Evolutionary conservation across 2,888 invertebrate species (phyloP), one percentile per base, ranked within the genome.

Genomic region (Branchipolynoe longqiensis): DNA sequence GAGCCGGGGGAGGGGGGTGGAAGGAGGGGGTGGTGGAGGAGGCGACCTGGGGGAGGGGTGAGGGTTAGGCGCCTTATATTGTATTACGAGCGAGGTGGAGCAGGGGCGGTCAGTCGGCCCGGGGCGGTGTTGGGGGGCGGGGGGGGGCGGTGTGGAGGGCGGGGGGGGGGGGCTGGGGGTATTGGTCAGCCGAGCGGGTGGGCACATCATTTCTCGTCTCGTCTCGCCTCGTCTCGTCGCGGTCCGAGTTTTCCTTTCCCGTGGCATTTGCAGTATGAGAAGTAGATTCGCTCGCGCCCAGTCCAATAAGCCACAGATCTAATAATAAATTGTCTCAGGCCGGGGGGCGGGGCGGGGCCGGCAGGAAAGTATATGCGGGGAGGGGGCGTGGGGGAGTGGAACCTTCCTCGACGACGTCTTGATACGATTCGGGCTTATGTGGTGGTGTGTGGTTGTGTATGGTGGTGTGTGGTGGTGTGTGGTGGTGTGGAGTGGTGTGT

Each of bases 201-300:
- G 48, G 28, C 48, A 78, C 78, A 78, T 78, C 41, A 78, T 78
- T 78, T 78, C 78, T 78, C 78, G 54, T 78, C 48, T 41, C 3
- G 33, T 22, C n/a, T n/a, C n/a, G n/a, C n/a, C n/a, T n/a, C n/a
- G n/a, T n/a, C n/a, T n/a, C n/a, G n/a, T n/a, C n/a, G n/a, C n/a
- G n/a, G n/a, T n/a, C n/a, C n/a, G n/a, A n/a, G n/a, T n/a, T n/a
- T n/a, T n/a, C n/a, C n/a, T n/a, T n/a, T n/a, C n/a, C n/a, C n/a
- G n/a, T 58, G 58, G n/a, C 14, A 25, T 33, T 38, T 38, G 1
- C 36, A 33, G 69, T 69, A 12, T 48, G 38, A 69, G 69, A 8
- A 38, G 69, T 36, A 48, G 48, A 12, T 8, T 48, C 48, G 48
- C 48, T 48, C 48, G 8, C 48, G 8, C 12, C 36, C 38, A 25